Base-by-base conservation (phyloP, 2,888 invertebrate genomes). In the Hypomecis atomaria region DNA sequence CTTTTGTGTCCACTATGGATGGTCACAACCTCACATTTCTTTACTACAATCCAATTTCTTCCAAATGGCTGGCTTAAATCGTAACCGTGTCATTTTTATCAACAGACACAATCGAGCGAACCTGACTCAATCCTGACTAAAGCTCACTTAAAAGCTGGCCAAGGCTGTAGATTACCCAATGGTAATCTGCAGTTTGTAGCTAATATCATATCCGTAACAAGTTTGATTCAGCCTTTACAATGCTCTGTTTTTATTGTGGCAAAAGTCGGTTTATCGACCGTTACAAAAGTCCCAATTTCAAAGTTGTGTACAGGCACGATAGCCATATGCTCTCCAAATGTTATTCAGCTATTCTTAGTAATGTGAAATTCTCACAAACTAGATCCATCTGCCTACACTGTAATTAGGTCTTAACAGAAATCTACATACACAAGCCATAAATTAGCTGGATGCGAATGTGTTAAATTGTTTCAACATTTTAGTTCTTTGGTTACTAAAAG, bases 271-370 rank as follows among this genome's bases (percentile, higher is more conserved):
- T 50, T 50, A 37, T 34, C 7, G 33, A 23, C 54, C 45, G 55
- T 55, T 52, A 40, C 48, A 37, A n/a, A 45, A 3, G 43, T 56
- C 53, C 11, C 13, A 42, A 13, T 49, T 1, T 45, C 43, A 53
- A 57, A 47, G 48, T 54, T 44, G 40, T 42, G 13, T 33, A 54
- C 66, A 59, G 59, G 44, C 44, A 44, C 38, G 43, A 36, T 56
- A 44, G 36, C 40, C 79, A 81, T 69, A 70, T 80, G 81, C 69
- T 76, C 38, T 61, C 60, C 76, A 76, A 79, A 77, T 78, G 78
- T 70, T 65, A 63, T 55, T 57, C 53, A 11, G 34, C 61, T 66
- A 70, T 73, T 68, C 40, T 72, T 63, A 69, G 68, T 65, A 62
- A 65, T 65, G 71, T 69, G 57, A 65, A 65, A 60, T 66, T 69